A percentile compares a stretch with the other conserved stretches of the same genome.
These are phyloP conservation scores for Mesodorylaimus sp. DNA, from an alignment of 2,888 invertebrate genomes.

Conservation along the genomic window DNA sequence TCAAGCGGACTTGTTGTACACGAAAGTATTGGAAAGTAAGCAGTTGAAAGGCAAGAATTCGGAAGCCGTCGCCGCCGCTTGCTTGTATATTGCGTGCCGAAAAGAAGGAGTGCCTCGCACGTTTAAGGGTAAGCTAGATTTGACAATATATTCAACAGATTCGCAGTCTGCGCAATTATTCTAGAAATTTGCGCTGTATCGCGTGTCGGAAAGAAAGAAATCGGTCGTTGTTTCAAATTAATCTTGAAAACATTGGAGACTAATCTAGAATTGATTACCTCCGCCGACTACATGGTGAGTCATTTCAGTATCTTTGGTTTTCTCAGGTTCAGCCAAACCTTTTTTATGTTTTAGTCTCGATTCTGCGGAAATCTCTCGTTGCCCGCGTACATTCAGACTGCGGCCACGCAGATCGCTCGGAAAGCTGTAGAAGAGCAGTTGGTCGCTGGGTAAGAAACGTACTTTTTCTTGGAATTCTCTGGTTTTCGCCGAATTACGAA, in stretches of 20 bases:
- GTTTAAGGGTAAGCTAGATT: constrained; percentile 45
- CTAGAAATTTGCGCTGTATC: constrained; percentile 92
- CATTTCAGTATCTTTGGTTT: neutral
- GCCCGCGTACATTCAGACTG: constrained; percentile 40
- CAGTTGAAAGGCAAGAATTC: constrained; percentile 52
- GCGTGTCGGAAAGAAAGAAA: constrained; percentile 96
- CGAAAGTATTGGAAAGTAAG: constrained; percentile 44
- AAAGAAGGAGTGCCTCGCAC: constrained; percentile 96
- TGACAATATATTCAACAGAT: neutral
- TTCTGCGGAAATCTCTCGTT: constrained; percentile 80
- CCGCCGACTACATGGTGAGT: constrained; percentile 91
- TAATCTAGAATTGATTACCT: constrained; percentile 87
- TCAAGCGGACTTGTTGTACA: constrained; percentile 83
- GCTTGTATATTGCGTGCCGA: constrained; percentile 91
- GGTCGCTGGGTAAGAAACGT: constrained; percentile 68
- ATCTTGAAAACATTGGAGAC: constrained; percentile 89
- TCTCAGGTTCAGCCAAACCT: neutral
- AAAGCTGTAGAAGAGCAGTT: constrained; percentile 91
- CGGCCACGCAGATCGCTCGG: constrained; percentile 86
- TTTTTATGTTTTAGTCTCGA: constrained; percentile 34
- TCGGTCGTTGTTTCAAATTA: constrained; percentile 88
- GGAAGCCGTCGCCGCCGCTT: constrained; percentile 95
- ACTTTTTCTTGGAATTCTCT: no score
- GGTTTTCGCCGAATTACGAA: no score
- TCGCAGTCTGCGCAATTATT: neutral